Conservation (phyloP, 1,140 invertebrate genomes). For the Drosophila athabasca region DNA sequence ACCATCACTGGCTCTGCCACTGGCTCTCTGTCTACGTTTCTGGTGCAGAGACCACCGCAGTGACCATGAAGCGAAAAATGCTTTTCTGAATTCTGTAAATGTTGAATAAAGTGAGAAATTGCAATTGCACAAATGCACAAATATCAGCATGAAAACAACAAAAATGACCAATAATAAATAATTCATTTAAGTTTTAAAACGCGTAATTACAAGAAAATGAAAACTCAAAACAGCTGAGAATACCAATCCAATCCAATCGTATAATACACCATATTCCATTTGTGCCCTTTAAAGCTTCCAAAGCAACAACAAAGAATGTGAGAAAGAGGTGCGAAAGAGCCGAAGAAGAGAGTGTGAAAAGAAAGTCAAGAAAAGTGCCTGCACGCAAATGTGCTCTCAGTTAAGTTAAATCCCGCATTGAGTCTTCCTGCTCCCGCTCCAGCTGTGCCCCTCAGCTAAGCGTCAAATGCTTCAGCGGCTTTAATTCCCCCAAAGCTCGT, state of each 20-base stretch:
- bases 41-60: constrained; percentile 58
- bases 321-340: constrained; percentile 25
- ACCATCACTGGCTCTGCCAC: constrained; percentile 7
- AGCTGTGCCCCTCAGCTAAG: no score
- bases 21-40: constrained; percentile 7
- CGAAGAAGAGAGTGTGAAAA: constrained; percentile 4
- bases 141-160: neutral
- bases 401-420: constrained; percentile 39
- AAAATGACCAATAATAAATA: neutral
- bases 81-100: constrained; percentile 66
- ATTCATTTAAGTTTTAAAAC: neutral
- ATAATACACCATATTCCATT: constrained; percentile 44
- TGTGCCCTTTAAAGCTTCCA: constrained; percentile 68
- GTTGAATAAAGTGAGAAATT: constrained; percentile 67
- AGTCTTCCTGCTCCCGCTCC: no score
- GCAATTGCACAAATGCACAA: constrained; percentile 36
- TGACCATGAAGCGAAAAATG: constrained; percentile 49
- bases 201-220: neutral
- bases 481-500: constrained; percentile 26
- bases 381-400: constrained; percentile 55
- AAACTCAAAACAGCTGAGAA: constrained; percentile 51
- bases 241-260: constrained; percentile 21
- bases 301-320: constrained; percentile 44
- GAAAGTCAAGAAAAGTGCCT: constrained; percentile 47
- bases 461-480: constrained; percentile 6